phyloP scores from a whole-genome alignment of 2,888 invertebrate genomes.

The Pristionchus japonicus region DNA sequence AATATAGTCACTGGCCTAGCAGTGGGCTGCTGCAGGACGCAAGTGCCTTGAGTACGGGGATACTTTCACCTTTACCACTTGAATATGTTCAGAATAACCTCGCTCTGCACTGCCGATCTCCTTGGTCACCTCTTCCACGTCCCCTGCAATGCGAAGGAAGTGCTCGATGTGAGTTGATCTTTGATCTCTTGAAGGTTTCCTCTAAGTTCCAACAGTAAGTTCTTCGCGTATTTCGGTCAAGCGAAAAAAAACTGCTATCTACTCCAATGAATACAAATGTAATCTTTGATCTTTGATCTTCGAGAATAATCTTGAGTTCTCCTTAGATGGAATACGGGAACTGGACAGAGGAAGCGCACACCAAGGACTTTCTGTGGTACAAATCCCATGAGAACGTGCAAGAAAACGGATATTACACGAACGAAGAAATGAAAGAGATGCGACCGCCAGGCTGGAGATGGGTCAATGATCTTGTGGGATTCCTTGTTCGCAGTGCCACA shows the following conservation, averaged over 20 bases:
- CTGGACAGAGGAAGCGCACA: not conserved
- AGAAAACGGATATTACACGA: constrained; percentile 1
- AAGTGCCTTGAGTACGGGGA: too few species aligned
- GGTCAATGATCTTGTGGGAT: not conserved
- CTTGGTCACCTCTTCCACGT: constrained; percentile 16
- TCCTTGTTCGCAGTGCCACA: not conserved
- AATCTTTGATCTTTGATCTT: not conserved
- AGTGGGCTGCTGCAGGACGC: too few species aligned
- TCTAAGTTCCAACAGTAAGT: too few species aligned
- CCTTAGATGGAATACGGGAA: not conserved
- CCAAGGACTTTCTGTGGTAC: constrained; percentile 5
- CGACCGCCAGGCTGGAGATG: not conserved
- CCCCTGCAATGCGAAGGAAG: constrained; percentile 14
- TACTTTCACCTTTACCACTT: too few species aligned
- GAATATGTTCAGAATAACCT: too few species aligned
- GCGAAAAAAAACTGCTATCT: too few species aligned
- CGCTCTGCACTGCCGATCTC: not conserved
- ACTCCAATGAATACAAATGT: too few species aligned
- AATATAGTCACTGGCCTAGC: too few species aligned
- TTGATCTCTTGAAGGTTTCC: not conserved
- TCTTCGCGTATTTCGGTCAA: too few species aligned
- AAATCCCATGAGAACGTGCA: constrained; percentile 25
- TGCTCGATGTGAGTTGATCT: constrained; percentile 36
- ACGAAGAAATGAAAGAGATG: constrained; percentile 41
- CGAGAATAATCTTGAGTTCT: not conserved